Conservation (phyloP, 1,140 invertebrate species). For the Drosophila santomea region DNA sequence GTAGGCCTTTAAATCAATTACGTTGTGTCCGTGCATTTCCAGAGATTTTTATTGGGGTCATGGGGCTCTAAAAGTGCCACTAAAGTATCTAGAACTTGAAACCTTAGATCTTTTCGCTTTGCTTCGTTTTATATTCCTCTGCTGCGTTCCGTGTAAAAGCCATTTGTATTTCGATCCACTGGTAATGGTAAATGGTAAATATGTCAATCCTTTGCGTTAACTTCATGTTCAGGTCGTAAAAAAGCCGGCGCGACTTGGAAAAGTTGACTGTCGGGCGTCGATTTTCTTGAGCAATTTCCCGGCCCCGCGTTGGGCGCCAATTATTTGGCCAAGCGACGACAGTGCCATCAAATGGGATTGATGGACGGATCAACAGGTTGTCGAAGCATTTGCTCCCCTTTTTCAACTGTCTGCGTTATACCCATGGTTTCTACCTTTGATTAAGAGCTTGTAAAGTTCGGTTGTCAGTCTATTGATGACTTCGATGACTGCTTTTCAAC, state of each 20-base stretch:
- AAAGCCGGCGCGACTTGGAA: slow-evolving; percentile 18
- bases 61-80: not conserved
- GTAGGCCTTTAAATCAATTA: not conserved
- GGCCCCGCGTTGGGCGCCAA: slow-evolving; percentile 44
- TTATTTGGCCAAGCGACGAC: slow-evolving; percentile 39
- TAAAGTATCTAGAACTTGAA: no score
- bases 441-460: slow-evolving; percentile 51
- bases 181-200: slow-evolving; percentile 18
- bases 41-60: not conserved
- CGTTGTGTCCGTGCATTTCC: not conserved
- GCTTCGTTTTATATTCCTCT: not conserved
- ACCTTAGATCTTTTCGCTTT: not conserved
- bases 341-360: slow-evolving; percentile 31
- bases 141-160: not conserved
- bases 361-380: slow-evolving; percentile 27
- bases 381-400: not conserved
- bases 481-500: slow-evolving; percentile 40
- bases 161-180: slow-evolving; percentile 25
- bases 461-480: slow-evolving; percentile 40
- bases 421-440: slow-evolving; percentile 15
- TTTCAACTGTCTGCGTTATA: not conserved
- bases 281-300: slow-evolving; percentile 48
- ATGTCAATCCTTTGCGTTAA: slow-evolving; percentile 38
- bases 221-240: slow-evolving; percentile 31
- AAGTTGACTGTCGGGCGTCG: slow-evolving; percentile 24